Base-by-base conservation (phyloP, 1,140 invertebrate species). In the Apis cerana region DNA sequence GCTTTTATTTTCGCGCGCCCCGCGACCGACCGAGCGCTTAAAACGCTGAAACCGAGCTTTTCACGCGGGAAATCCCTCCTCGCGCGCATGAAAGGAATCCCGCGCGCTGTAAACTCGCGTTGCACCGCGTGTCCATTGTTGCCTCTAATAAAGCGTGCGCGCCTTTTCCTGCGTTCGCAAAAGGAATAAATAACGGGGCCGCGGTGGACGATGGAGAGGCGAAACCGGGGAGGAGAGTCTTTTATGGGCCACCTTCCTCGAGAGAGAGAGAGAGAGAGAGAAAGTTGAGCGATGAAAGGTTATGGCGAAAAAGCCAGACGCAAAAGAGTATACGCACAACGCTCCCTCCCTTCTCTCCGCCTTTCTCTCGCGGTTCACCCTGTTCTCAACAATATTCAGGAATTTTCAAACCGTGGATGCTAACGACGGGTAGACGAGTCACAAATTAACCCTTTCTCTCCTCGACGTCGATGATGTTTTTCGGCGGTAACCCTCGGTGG, bases 171-270 rank as follows among this genome's bases (percentile, higher is more conserved):
- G 50, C 50, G 78, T n/a, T 74, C n/a, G 54, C 80, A 10, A 68
- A 75, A 59, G 56, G 64, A 76, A 75, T 61, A 82, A 82, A 82
- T 76, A 82, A 82, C 74, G 70, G 13, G n/a, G 12, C 21, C 50
- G 23, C 7, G 43, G 52, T 61, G 74, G 56, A 54, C 56, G 58
- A 50, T 12, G 76, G 59, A 50, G 72, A 67, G 27, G 59, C 27
- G 68, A 68, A 33, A 43, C 33, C 21, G 8, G 50, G 17, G 21
- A 27, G 43, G 61, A 4, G 19, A 1, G 23, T 27, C 71, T 76
- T 81, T 82, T 82, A 82, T 54, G 80, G 56, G 64, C 72, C 68
- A 80, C 9, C 69, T 74, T 64, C 33, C 19, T 23, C 59, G 23
- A 62, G 48, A 17, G 48, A 62, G 61, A 33, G 33, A 43, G 33